A percentile compares a stretch with the other conserved stretches of the same genome.
These are phyloP conservation scores for Amniataba percoides DNA, from an alignment of 2,797 vertebrate genomes.

Conservation along the genomic window DNA sequence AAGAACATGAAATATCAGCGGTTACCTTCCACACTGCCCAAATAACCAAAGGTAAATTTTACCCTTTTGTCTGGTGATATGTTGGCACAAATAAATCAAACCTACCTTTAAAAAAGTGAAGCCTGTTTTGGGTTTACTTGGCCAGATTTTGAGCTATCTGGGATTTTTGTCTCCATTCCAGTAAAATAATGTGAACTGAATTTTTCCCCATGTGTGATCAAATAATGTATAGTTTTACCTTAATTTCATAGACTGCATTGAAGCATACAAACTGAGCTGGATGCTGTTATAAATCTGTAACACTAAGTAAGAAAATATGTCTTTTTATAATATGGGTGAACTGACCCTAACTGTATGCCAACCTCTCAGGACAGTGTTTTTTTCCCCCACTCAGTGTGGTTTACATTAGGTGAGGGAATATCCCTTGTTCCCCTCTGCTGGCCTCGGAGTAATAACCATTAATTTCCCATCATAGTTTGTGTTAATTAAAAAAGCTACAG, in stretches of 20 bases:
- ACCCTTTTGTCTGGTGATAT: neutral
- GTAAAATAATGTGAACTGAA: neutral
- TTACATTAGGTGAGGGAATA: slow-evolving; percentile 55
- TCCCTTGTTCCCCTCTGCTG: slow-evolving; percentile 66
- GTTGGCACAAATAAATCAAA: neutral
- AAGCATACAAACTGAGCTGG: neutral
- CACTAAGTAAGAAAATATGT: neutral
- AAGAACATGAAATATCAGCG: neutral
- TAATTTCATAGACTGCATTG: neutral
- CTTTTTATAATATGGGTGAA: slow-evolving; percentile 21
- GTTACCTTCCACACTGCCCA: neutral
- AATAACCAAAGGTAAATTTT: neutral
- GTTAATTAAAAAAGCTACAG: slow-evolving; percentile 87
- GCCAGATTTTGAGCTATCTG: neutral
- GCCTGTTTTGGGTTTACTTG: neutral
- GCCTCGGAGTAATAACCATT: slow-evolving; percentile 82
- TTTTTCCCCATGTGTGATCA: neutral
- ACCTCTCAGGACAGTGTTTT: slow-evolving; percentile 26
- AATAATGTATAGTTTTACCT: neutral
- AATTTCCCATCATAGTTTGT: slow-evolving; percentile 85
- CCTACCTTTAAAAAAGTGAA: neutral
- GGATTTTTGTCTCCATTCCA: neutral
- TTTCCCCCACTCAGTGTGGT: slow-evolving; percentile 26
- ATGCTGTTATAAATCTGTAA: slow-evolving; percentile 8
- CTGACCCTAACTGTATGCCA: slow-evolving; percentile 10